Conservation (phyloP, 2,888 invertebrate genomes). For the Eustalomyia histrio region DNA sequence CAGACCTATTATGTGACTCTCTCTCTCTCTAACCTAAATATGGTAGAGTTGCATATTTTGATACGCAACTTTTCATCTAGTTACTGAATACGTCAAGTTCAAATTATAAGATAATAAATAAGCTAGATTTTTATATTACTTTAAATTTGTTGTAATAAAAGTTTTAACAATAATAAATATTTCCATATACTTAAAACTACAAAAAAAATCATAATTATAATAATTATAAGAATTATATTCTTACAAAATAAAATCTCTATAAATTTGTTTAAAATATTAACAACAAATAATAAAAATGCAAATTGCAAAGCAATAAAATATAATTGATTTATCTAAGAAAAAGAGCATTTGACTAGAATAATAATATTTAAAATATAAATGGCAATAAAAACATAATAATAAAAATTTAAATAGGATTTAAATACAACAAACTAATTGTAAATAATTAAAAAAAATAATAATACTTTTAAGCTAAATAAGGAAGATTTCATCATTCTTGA, state of each 20-base stretch:
- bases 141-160: constrained; percentile 33
- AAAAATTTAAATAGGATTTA: constrained; percentile 51
- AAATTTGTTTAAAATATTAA: constrained; percentile 28
- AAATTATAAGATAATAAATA: too few relatives aligned
- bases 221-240: constrained; percentile 52
- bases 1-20: too few relatives aligned
- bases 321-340: constrained; percentile 58
- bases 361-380: constrained; percentile 47
- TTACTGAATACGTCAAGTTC: too few relatives aligned
- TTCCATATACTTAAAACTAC: constrained; percentile 38
- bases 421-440: constrained; percentile 55
- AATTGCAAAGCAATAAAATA: constrained; percentile 50
- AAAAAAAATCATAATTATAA: constrained; percentile 32
- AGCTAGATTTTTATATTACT: neutral
- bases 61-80: too few relatives aligned
- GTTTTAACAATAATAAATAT: constrained; percentile 55
- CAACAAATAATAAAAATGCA: constrained; percentile 51
- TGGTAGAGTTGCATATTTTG: too few relatives aligned
- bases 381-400: constrained; percentile 51
- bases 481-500: constrained; percentile 35
- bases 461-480: constrained; percentile 64
- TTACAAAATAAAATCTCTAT: constrained; percentile 40
- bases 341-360: constrained; percentile 63
- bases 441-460: constrained; percentile 60
- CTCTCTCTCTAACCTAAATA: too few relatives aligned